Evolutionary conservation across 2,113 vertebrate genomes (phyloP).

Genomic region (Hydrochoerus hydrochaeris): DNA sequence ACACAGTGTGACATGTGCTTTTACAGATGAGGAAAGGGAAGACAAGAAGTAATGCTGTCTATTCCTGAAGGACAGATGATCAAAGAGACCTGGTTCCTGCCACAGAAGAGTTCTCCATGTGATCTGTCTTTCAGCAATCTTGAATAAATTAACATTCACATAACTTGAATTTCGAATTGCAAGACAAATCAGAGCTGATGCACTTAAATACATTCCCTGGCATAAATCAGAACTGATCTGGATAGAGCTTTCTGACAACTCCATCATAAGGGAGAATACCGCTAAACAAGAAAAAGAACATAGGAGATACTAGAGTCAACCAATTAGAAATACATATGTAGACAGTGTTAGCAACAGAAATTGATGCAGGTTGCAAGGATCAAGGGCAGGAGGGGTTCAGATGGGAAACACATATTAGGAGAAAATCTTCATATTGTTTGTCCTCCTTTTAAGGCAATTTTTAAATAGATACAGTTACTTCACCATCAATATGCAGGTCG

Average conservation of each 20-base stretch:
- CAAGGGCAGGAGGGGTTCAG: not conserved
- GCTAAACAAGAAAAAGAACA: not conserved
- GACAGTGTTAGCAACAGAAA: not conserved
- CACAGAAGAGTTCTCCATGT: not conserved
- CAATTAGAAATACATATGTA: not conserved
- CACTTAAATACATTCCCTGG: not conserved
- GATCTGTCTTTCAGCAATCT: not conserved
- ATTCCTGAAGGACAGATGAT: not conserved
- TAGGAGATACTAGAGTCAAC: not conserved
- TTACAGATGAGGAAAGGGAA: not conserved
- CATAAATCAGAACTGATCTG: not conserved
- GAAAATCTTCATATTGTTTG: accelerated
- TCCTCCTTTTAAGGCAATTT: not conserved
- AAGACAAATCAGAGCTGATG: not conserved
- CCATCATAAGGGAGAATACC: not conserved
- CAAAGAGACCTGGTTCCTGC: not conserved
- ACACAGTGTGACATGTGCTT: not conserved
- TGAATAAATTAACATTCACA: not conserved
- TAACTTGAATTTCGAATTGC: not conserved
- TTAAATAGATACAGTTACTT: not conserved
- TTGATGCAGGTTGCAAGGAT: not conserved
- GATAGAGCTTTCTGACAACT: not conserved
- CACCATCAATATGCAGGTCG: not conserved
- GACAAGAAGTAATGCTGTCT: not conserved
- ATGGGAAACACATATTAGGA: not conserved